Base-by-base conservation (phyloP, 2,113 vertebrate species). In the Lagenorhynchus albirostris region DNA sequence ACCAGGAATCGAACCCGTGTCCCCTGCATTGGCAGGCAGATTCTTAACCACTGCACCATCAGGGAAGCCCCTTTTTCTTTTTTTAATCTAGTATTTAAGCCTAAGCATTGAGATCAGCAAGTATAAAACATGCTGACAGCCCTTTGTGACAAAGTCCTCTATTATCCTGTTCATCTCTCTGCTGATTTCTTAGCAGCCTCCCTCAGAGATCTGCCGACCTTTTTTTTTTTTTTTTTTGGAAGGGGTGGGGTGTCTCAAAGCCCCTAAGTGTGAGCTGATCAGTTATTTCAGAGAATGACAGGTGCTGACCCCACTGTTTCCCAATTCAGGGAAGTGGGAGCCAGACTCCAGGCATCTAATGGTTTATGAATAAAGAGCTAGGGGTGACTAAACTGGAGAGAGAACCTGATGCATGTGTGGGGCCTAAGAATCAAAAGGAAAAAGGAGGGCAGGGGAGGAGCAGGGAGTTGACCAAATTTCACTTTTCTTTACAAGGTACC, bases 281-380 rank as follows among this genome's bases (percentile, higher is more conserved):
- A 82, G 60, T 96, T 76, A 86, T 44, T 91, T 88, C 89, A 85
- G 67, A 62, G 23, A 90, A 94, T 47, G 33, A 88, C n/a, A 91
- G 29, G 15, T 58, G 31, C 25, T 87, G 83, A 70, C 20, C n/a
- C 65, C 71, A 68, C 3, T 50, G 38, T 71, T 83, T 73, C 13
- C 62, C 31, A 85, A 31, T 36, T 65, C 70, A 58, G 53, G 50
- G 47, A 86, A 17, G 47, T 33, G 12, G 53, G 31, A 79, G 47
- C 25, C 21, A 55, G 36, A 74, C 29, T 82, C 21, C 74, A 68
- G 77, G 26, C 31, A 68, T 65, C 79, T 36, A 65, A 58, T 60
- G 91, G 36, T 77, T 83, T 9, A 36, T 5, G 7, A 93, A 86
- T 36, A 67, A 94, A 87, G 58, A 80, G 17, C 12, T 15, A n/a